Evolutionary conservation across 2,888 invertebrate species (phyloP), one percentile per base, ranked within the genome.

Genomic region (Peribatodes rhomboidaria): DNA sequence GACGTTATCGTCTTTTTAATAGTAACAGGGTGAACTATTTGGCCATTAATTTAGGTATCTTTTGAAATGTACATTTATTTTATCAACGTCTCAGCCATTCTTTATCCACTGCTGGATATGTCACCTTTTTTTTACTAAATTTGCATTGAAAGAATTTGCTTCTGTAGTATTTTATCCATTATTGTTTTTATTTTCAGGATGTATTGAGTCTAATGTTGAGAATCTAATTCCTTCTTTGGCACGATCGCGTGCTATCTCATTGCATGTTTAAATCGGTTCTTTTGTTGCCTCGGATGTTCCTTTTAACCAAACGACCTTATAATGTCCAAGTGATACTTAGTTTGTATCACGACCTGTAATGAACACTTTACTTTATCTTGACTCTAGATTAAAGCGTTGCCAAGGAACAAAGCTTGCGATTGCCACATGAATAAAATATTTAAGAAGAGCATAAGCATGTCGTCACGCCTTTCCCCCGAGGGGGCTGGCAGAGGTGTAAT

Each of bases 191-290:
- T 27, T 27, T 27, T 27, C 3, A 7, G 9, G 10, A 20, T 1
- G 4, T 16, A 16, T 11, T 13, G 1, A 49, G 10, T 11, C 11
- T 49, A 9, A 33, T 33, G 6, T 10, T 14, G 33, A 33, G 31
- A 20, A 20, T 50, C 16, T 42, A 46, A 53, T 31, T 14, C 16
- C 18, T 27, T 62, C 44, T 42, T 52, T 18, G 22, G 42, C 10
- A 10, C 16, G 49, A 62, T 57, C 46, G 62, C 62, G 61, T 64
- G 49, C 14, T 39, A 35, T 54, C 16, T 39, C 35, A 10, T 46
- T 52, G 60, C 60, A 53, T 53, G 52, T 52, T 46, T 52, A 42
- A 56, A 42, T 55, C 50, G n/a, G 39, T 35, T 39, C 55, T 55
- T 53, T 65, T 59, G 57, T 59, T 54, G 52, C 53, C 14, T 53